A percentile compares a stretch with the other conserved stretches of the same genome.
Conservation (phyloP, 2,888 invertebrate genomes). For the Lasioglossum leucozonium region DNA sequence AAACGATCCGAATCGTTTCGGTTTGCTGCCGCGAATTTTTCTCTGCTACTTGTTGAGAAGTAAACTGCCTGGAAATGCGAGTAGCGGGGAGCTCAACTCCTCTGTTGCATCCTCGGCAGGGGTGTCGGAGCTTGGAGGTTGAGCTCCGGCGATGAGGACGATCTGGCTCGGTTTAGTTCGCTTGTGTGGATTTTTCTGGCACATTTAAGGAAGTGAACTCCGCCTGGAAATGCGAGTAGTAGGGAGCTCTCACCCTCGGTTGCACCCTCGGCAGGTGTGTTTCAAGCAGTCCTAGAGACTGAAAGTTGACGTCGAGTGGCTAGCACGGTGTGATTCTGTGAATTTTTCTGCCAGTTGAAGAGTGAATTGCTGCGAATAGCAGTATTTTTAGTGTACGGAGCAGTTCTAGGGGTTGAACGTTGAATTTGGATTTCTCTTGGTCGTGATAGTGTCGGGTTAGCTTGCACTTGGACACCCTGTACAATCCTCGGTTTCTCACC, state of each 20-base stretch:
- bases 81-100: neutral
- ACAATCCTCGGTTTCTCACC: constrained; percentile 16
- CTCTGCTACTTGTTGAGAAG: neutral
- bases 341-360: neutral
- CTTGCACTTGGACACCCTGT: constrained; percentile 1
- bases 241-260: neutral
- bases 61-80: neutral
- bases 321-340: neutral
- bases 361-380: neutral
- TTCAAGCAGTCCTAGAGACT: neutral
- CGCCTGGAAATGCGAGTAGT: neutral
- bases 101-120: neutral
- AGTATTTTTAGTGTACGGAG: no score
- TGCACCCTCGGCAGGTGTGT: neutral
- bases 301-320: neutral
- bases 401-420: neutral
- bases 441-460: neutral
- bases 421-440: neutral
- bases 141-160: no score
- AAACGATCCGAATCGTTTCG: neutral
- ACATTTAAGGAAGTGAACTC: neutral
- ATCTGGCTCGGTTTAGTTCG: neutral
- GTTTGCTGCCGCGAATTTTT: neutral
- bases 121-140: neutral
- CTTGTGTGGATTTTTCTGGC: neutral